Percentiles rank a stretch among this genome's conserved stretches.
phyloP scores from a whole-genome alignment of 2,113 vertebrate genomes.

The Micronycteris hirsuta region DNA sequence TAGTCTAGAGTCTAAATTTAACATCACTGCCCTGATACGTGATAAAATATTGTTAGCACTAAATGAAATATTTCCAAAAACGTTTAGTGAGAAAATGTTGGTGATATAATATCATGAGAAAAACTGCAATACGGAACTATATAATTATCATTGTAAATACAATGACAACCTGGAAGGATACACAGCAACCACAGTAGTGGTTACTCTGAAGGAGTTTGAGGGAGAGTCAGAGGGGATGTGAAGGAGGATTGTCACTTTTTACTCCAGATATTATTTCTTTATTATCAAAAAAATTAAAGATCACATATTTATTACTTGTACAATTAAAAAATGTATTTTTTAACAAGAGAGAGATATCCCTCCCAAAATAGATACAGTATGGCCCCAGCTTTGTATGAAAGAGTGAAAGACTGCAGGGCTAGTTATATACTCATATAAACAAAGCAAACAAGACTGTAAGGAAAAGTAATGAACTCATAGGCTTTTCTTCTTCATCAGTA shows the following conservation, averaged over 20 bases:
- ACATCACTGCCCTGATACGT: not conserved
- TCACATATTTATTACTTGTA: not conserved
- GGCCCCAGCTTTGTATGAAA: not conserved
- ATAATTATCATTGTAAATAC: not conserved
- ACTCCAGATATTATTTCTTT: not conserved
- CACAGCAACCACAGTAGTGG: not conserved
- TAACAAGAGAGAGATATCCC: conserved; percentile 1
- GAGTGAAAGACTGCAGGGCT: not conserved
- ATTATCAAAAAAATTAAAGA: not conserved
- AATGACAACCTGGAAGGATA: not conserved
- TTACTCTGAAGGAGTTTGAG: not conserved
- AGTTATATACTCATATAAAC: not conserved
- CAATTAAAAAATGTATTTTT: not conserved
- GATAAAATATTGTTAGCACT: not conserved
- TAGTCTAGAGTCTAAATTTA: not conserved
- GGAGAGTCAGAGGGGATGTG: not conserved
- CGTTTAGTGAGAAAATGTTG: not conserved
- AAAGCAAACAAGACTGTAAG: not conserved
- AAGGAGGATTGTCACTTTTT: not conserved
- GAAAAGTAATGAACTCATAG: not conserved
- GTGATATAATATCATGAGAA: not conserved
- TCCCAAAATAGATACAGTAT: not conserved
- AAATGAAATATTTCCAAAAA: not conserved
- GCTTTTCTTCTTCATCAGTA: not conserved
- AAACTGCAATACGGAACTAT: not conserved